Evolutionary conservation across 2,113 vertebrate species (phyloP).

Genomic region (Calypte anna): DNA sequence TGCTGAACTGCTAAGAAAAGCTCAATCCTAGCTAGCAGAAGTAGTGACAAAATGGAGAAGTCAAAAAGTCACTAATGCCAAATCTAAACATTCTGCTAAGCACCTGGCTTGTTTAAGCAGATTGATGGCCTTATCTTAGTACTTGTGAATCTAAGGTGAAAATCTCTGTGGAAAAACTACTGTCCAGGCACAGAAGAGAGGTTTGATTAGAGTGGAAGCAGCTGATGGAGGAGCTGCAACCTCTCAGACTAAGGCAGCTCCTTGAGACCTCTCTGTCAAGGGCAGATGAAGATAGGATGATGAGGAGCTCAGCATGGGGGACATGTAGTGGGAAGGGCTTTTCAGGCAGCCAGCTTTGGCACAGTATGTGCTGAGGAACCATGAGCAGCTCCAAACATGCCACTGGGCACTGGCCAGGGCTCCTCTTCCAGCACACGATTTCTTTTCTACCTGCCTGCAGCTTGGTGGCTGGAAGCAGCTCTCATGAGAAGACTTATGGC

Average conservation of each 20-base stretch:
- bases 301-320: fast-evolving
- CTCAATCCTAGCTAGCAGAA: background rate
- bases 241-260: background rate
- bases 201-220: background rate
- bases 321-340: fast-evolving
- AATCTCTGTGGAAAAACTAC: background rate
- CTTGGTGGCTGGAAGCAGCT: background rate
- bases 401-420: fast-evolving
- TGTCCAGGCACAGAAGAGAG: background rate
- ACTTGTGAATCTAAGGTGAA: background rate
- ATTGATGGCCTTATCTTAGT: background rate
- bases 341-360: background rate
- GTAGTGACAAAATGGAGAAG: background rate
- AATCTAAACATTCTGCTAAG: background rate
- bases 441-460: background rate
- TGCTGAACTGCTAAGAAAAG: background rate
- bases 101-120: fast-evolving
- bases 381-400: background rate
- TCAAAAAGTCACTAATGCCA: background rate
- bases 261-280: fast-evolving
- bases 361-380: fast-evolving
- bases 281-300: background rate
- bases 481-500: fast-evolving
- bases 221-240: background rate
- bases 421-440: background rate